Evolutionary conservation across 2,113 vertebrate species (phyloP), one percentile per base, ranked within the genome.

Genomic region (Stegostoma tigrinum): DNA sequence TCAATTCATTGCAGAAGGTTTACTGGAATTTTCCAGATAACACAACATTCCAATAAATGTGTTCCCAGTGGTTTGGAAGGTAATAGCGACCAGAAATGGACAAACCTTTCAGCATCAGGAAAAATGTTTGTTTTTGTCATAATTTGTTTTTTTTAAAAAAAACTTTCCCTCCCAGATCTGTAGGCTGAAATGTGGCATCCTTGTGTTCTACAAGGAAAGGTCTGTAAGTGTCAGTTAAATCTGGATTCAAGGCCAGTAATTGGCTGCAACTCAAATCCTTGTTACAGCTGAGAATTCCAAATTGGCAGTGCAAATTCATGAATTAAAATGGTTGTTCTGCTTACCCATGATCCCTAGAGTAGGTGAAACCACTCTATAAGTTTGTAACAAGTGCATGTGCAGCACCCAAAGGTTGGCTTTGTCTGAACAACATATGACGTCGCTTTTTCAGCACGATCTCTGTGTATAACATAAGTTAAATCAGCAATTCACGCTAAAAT

Each of bases 331-430:
- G 61, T 38, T 0, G 61, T 0, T 38, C 89, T 48, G 4, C 38
- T 72, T 95, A 45, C 66, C 93, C 93, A 95, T 70, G 64, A 3
- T 95, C 66, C 93, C 70, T 72, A 70, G 93, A 95, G 93, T 61
- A 48, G 2, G 38, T 95, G 93, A 95, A 95, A 72, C 12, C 67
- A 68, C 93, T 45, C 66, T 95, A 93, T 93, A 38, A 19, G 61
- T 93, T 66, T 66, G 30, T 91, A 21, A 34, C 64, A 8, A 66
- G 19, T 66, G 14, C 34, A 38, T 42, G 80, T 21, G 38, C 17
- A 19, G 38, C 38, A 83, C 0, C 27, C 48, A 61, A 90, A 90
- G 30, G 14, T 30, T 90, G 87, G 27, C 3, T 14, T 91, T 93
- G 19, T 21, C 17, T 6, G 42, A 66, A 38, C 0, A 93, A 3